Evolutionary conservation across 2,888 invertebrate genomes (phyloP).

Genomic region (Eilema caniola): DNA sequence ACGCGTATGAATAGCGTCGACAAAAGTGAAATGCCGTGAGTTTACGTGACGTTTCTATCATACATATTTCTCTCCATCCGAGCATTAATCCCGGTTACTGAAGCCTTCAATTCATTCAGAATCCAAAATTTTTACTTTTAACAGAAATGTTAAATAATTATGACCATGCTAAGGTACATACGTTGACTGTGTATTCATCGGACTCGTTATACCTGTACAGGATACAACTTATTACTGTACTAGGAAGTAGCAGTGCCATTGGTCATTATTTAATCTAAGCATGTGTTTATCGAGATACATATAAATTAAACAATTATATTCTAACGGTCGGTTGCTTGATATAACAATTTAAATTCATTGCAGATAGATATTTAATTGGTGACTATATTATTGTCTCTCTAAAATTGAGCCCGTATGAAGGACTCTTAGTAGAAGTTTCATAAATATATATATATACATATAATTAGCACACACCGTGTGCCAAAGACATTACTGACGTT

Average conservation of each 20-base stretch:
- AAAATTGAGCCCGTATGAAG: background rate
- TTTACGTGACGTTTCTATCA: background rate
- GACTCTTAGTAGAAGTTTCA: background rate
- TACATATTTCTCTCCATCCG: background rate
- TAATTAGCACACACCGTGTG: too few relatives aligned
- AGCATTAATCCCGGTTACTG: too few relatives aligned
- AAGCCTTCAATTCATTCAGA: too few relatives aligned
- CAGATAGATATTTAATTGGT: background rate
- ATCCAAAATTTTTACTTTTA: too few relatives aligned
- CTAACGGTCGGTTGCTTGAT: conserved; percentile 21
- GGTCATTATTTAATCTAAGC: conserved; percentile 40
- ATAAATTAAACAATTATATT: conserved; percentile 37
- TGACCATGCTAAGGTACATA: background rate
- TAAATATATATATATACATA: background rate
- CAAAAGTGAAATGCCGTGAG: background rate
- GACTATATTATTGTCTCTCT: background rate
- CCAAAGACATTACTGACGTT: too few relatives aligned
- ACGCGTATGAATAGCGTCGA: background rate
- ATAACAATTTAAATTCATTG: background rate
- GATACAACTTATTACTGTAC: conserved; percentile 14
- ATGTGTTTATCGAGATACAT: conserved; percentile 21
- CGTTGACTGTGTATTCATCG: background rate
- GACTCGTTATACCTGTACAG: background rate
- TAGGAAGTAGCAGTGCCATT: conserved; percentile 1
- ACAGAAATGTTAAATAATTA: too few relatives aligned